Evolutionary conservation across 2,113 vertebrate genomes (phyloP).

Genomic region (Myotis lucifugus): DNA sequence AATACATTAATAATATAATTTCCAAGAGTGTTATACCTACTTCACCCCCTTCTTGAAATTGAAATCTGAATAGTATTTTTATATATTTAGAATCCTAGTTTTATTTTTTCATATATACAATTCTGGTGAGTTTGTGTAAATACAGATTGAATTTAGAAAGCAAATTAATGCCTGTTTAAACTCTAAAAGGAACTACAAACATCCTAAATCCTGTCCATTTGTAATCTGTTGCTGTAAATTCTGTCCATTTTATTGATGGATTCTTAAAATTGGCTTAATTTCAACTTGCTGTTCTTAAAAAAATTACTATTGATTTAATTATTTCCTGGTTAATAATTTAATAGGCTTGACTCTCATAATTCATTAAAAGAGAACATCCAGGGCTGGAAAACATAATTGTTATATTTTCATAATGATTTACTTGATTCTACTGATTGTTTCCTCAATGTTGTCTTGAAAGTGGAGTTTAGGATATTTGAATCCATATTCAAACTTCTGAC

Average conservation of each 20-base stretch:
- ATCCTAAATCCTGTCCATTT: neutral
- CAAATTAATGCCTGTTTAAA: neutral
- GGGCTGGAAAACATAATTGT: neutral
- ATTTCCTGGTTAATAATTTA: constrained; percentile 12
- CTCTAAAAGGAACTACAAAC: neutral
- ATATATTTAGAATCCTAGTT: neutral
- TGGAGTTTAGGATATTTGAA: neutral
- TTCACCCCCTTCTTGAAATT: neutral
- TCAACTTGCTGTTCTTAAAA: constrained; percentile 19
- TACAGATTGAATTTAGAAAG: constrained; percentile 9
- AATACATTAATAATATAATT: neutral
- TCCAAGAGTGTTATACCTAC: neutral
- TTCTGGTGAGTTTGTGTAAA: neutral
- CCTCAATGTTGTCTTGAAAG: neutral
- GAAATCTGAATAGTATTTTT: neutral
- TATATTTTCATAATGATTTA: neutral
- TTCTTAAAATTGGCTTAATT: constrained; percentile 35
- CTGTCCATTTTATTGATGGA: neutral
- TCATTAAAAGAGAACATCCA: neutral
- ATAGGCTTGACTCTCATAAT: neutral
- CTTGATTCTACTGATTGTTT: neutral
- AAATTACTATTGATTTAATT: constrained; percentile 23
- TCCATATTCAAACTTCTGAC: neutral
- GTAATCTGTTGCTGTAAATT: neutral
- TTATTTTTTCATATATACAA: neutral